Base-by-base conservation (phyloP, 2,797 vertebrate genomes). In the Gymnodraco acuticeps region DNA sequence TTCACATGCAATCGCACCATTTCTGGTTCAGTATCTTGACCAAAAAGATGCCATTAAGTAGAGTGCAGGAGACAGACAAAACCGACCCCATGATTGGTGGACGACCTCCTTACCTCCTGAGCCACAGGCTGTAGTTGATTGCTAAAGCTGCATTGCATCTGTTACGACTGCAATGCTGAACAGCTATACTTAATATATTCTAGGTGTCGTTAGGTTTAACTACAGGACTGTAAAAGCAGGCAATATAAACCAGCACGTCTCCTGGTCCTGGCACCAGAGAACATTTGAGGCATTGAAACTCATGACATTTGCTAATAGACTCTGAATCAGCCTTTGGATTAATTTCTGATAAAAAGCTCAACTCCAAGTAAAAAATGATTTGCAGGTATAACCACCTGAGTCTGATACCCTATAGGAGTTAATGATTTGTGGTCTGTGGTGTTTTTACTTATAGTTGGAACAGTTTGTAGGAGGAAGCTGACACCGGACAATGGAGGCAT, bases 401-500 rank as follows among this genome's bases (percentile, higher is more conserved):
- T 19, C 69, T 56, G 54, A 79, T 69, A 71, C 45, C 46, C 33
- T 42, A 9, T 41, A 73, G 56, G 69, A 78, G 81, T 87, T 80
- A 81, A 88, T 87, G 85, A 87, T 87, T 87, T 67, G 84, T 54
- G 64, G 73, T 70, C 70, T 84, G 85, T 4, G 10, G 73, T 60
- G 75, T 69, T 81, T 78, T 80, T 55, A 73, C 79, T 80, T 85
- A 60, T 74, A 50, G 55, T 58, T 64, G 65, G 38, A 86, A 70
- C 17, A 77, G 59, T 78, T 75, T 80, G 71, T 54, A 53, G 71
- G 54, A 72, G 83, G 73, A 89, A 79, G 72, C 61, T 60, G 79
- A 89, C 73, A 81, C 75, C 75, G 86, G 64, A 90, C 86, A 87
- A 90, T 82, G 19, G 75, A 77, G 77, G 82, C 50, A 27, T 63